Evolutionary conservation across 1,140 invertebrate genomes (phyloP), one percentile per base, ranked within the genome.

Genomic region (Cheumatopsyche charites): DNA sequence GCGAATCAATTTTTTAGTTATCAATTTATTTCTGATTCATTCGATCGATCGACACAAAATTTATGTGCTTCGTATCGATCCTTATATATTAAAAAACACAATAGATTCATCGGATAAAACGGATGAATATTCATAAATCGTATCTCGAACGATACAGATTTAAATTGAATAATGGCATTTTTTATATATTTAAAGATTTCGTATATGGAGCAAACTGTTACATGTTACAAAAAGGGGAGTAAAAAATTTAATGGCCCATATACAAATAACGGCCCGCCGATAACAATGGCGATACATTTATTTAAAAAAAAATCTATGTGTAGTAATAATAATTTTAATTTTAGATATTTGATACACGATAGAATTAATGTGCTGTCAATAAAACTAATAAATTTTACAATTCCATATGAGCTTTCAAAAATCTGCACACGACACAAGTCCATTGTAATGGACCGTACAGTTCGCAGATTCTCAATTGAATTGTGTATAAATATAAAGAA

Each of bases 321-420:
- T 65, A 63, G 49, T 62, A 70, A 52, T 29, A 72, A 52, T 72
- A 55, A 70, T 72, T 75, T 75, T 73, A 70, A 67, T 67, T 75
- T 75, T 55, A 62, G 67, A 68, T 66, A 75, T 75, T 75, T 62
- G 74, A 75, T 71, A 71, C 71, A 41, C 67, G 62, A 21, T 36
- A 62, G 71, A 71, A 76, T 73, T 76, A 73, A 76, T 76, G 75
- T 69, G 52, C 72, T 76, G 75, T 76, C 75, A 72, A 76, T 76
- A 73, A 73, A 70, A 42, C 55, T 43, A 71, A 76, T 76, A 76
- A 76, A 76, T 75, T 75, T 71, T 68, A 72, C 68, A 73, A 75
- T 75, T 68, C 74, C 68, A 67, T 70, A 75, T 62, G 63, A 62
- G 63, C 66, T 67, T 62, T 69, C 67, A 26, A 42, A 70, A 72